Evolutionary conservation across 2,888 invertebrate species (phyloP).

Genomic region (Linyphia triangularis): DNA sequence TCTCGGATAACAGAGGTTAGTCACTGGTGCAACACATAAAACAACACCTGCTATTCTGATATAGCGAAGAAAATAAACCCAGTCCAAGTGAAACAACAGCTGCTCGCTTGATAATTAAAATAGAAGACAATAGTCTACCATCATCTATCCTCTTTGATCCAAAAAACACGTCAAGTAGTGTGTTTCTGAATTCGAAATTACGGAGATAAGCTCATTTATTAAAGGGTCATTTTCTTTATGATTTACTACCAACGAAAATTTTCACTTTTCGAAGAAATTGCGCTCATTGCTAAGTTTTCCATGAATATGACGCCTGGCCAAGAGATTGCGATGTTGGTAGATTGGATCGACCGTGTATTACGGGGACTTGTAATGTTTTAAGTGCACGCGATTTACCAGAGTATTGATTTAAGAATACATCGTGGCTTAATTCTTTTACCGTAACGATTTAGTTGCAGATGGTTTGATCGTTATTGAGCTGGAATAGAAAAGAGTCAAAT

Average conservation of each 20-base stretch:
- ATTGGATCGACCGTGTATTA: slow-evolving; percentile 21
- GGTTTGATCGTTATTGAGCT: background rate
- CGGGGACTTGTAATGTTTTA: slow-evolving; percentile 16
- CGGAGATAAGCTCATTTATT: background rate
- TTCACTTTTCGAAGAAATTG: background rate
- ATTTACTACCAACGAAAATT: background rate
- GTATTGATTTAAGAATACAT: slow-evolving; percentile 28
- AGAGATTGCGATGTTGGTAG: background rate
- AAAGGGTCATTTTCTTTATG: background rate
- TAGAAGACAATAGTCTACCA: background rate
- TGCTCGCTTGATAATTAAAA: background rate
- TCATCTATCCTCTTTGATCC: background rate
- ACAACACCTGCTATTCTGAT: background rate
- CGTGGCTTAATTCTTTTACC: background rate
- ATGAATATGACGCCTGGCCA: background rate
- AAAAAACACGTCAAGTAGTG: background rate
- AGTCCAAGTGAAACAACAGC: background rate
- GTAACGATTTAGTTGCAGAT: background rate
- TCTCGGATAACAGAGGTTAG: background rate
- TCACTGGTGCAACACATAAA: too few relatives aligned
- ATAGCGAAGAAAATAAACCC: background rate
- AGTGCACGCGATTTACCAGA: slow-evolving; percentile 14
- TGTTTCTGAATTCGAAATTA: slow-evolving; percentile 4
- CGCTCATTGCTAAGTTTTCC: background rate
- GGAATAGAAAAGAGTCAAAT: too few relatives aligned